Base-by-base conservation (phyloP, 2,797 vertebrate genomes). In the Acrossocheilus wenchowensis region DNA sequence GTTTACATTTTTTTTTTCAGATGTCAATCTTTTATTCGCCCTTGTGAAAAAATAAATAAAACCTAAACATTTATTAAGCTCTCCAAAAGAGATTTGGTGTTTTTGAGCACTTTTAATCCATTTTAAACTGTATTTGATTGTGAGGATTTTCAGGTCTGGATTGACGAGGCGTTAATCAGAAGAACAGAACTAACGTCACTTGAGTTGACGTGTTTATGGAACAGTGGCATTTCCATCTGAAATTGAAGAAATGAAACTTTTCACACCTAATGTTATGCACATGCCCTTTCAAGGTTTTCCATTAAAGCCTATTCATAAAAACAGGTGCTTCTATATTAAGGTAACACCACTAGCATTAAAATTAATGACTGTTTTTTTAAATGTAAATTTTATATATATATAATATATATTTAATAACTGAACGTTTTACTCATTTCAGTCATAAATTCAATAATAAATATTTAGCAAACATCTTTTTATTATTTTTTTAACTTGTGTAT, bases 1-100 rank as follows among this genome's bases (percentile, higher is more conserved):
- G 12, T 66, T 64, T 23, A 45, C 12, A 21, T 66, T 66, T 80
- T 30, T 66, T 80, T 30, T 80, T 66, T 57, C 81, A 72, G 50
- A 15, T 21, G 36, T 73, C 68, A 82, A 43, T 41, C 36, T 54
- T 82, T 57, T 41, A 19, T 71, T 82, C 57, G 0, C 19, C 7
- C 64, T 71, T 71, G 80, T n/a, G 64, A 68, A 48, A 17, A 68
- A 26, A 82, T 11, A 0, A 57, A 72, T 17, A 36, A 82, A 72
- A 41, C 23, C 66, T 71, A 15, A 34, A 69, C 79, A 1, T 36
- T 57, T 71, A 82, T 57, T 83, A 48, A 82, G 4, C 66, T 39
- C 12, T 36, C 2, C 45, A 23, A 50, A 82, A 57, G 36, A 57
- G 14, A 82, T 74, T 15, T 64, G 26, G 23, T 43, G 43, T 43